phyloP scores from a whole-genome alignment of 2,888 invertebrate genomes.

The Napeogenes inachia region DNA sequence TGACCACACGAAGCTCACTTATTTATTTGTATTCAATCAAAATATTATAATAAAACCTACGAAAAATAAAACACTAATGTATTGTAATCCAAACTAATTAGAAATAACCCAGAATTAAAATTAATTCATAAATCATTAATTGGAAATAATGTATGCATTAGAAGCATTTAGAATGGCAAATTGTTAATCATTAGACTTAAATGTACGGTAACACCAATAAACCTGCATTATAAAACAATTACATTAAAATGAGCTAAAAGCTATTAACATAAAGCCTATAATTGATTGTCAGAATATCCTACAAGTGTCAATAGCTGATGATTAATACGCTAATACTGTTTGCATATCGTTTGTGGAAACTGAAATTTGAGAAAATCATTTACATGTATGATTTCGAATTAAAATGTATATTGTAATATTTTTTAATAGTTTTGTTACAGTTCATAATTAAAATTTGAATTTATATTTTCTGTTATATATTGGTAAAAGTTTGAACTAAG shows the following conservation, averaged over 20 bases:
- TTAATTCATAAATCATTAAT: slow-evolving; percentile 15
- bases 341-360: slow-evolving; percentile 27
- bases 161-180: slow-evolving; percentile 17
- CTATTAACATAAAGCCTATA: slow-evolving; percentile 21
- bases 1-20: too few relatives aligned
- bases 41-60: too few relatives aligned
- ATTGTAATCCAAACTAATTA: neutral
- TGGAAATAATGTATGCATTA: slow-evolving; percentile 18
- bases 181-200: slow-evolving; percentile 12
- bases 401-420: slow-evolving; percentile 5
- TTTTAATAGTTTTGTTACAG: too few relatives aligned
- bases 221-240: slow-evolving; percentile 24
- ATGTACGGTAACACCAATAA: slow-evolving; percentile 18
- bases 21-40: too few relatives aligned
- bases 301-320: slow-evolving; percentile 25
- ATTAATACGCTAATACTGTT: slow-evolving; percentile 31
- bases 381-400: slow-evolving; percentile 14
- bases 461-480: too few relatives aligned
- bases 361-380: slow-evolving; percentile 22
- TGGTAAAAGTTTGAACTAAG: too few relatives aligned
- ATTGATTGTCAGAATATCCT: slow-evolving; percentile 20
- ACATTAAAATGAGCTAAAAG: slow-evolving; percentile 21
- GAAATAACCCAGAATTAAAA: neutral
- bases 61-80: neutral
- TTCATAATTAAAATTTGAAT: too few relatives aligned